Percentiles rank a stretch among this genome's conserved stretches.
phyloP scores from a whole-genome alignment of 2,888 invertebrate species.

The Chymomyza procnemis region DNA sequence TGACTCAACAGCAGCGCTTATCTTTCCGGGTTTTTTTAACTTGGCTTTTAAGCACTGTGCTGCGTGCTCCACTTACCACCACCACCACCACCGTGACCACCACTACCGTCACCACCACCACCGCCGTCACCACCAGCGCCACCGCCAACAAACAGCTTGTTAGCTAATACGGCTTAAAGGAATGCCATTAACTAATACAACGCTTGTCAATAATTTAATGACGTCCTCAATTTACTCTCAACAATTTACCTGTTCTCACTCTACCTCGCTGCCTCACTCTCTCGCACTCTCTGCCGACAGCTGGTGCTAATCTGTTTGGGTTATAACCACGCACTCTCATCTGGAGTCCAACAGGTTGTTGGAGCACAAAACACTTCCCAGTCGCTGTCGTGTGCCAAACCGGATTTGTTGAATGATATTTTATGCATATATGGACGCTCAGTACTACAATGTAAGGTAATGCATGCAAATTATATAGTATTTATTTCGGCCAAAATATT shows the following conservation, averaged over 20 bases:
- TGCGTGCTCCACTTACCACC: too few species aligned
- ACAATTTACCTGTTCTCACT: not conserved
- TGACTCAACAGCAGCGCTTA: too few species aligned
- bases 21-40: too few species aligned
- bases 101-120: not conserved
- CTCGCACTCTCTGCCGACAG: too few species aligned
- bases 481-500: conserved; percentile 3
- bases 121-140: not conserved
- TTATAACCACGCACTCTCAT: not conserved
- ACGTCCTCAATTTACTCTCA: not conserved
- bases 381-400: not conserved
- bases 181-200: conserved; percentile 22
- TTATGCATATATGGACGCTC: too few species aligned
- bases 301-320: too few species aligned
- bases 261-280: not conserved
- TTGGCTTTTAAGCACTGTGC: too few species aligned
- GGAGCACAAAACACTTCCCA: not conserved
- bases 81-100: not conserved
- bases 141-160: not conserved
- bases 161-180: not conserved
- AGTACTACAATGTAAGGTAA: not conserved
- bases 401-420: not conserved
- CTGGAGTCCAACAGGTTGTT: conserved; percentile 37
- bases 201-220: conserved; percentile 2
- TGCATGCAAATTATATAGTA: not conserved